These are phyloP conservation scores for Semaprochilodus insignis DNA, from an alignment of 2,797 vertebrate genomes.

Conservation along the genomic window DNA sequence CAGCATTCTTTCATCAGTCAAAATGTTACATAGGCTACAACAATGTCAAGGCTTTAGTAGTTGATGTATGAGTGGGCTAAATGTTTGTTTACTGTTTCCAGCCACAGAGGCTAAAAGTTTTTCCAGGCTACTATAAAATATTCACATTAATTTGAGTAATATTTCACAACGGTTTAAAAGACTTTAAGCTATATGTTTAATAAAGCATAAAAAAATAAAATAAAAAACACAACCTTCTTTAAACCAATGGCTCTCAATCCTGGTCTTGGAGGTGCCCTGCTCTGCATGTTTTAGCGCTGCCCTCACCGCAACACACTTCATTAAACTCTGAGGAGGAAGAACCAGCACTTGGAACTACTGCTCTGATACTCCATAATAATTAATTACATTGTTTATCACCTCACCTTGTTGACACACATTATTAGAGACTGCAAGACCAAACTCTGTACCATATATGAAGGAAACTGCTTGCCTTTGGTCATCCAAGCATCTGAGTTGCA, in stretches of 20 bases:
- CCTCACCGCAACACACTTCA: not conserved
- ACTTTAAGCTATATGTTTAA: not conserved
- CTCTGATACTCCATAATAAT: not conserved
- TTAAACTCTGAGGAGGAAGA: not conserved
- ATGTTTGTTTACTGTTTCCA: slow-evolving; percentile 12
- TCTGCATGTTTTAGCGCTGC: not conserved
- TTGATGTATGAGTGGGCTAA: not conserved
- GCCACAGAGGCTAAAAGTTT: not conserved
- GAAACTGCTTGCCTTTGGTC: not conserved
- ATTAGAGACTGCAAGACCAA: not conserved
- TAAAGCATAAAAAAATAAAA: not conserved
- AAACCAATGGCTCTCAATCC: not conserved
- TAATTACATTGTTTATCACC: not conserved
- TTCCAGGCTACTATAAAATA: not conserved
- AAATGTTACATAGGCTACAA: not conserved
- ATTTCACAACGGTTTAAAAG: not conserved
- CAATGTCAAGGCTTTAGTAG: not conserved
- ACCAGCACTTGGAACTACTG: not conserved
- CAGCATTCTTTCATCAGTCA: not conserved
- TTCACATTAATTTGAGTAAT: not conserved
- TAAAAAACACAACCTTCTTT: not conserved
- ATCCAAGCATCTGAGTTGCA: not conserved
- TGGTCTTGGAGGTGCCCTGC: not conserved
- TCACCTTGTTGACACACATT: not conserved
- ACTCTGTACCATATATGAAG: not conserved